Evolutionary conservation across 2,888 invertebrate genomes (phyloP).

Genomic region (Drosophila trichaetosa): DNA sequence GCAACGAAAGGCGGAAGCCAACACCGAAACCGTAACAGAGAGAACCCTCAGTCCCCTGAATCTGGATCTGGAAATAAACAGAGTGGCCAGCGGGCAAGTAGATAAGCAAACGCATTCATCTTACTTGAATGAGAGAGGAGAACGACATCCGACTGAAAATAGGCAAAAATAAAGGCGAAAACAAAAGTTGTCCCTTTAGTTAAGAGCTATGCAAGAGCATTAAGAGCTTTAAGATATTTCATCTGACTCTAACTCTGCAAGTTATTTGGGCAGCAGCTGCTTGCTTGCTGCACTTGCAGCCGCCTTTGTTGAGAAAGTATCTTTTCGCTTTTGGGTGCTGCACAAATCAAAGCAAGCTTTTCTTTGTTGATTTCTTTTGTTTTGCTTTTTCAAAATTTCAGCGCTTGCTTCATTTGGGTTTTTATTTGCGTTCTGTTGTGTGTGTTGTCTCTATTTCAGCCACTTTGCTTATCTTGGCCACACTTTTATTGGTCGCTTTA

Average conservation of each 20-base stretch:
- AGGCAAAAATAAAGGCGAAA: slow-evolving; percentile 46
- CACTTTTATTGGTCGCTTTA: slow-evolving; percentile 76
- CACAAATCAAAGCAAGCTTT: slow-evolving; percentile 61
- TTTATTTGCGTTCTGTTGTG: slow-evolving; percentile 19
- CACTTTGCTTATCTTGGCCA: slow-evolving; percentile 74
- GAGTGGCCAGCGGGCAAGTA: slow-evolving; percentile 64
- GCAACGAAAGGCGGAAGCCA: slow-evolving; percentile 51
- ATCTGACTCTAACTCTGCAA: slow-evolving; percentile 25
- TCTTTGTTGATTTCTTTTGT: slow-evolving; percentile 39
- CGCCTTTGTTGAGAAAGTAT: slow-evolving; percentile 36
- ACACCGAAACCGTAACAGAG: slow-evolving; percentile 37
- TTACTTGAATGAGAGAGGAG: slow-evolving; percentile 49
- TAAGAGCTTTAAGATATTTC: slow-evolving; percentile 54
- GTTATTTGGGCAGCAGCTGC: slow-evolving; percentile 39
- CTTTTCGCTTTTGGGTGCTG: slow-evolving; percentile 23
- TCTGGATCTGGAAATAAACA: slow-evolving; percentile 43
- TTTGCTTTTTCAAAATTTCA: slow-evolving; percentile 28
- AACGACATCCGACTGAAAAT: slow-evolving; percentile 8
- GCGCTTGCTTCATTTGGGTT: slow-evolving; percentile 19
- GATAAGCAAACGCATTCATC: slow-evolving; percentile 82
- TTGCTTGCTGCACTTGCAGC: slow-evolving; percentile 45
- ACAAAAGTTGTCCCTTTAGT: slow-evolving; percentile 49
- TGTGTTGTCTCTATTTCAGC: slow-evolving; percentile 26
- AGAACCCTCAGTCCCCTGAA: not conserved
- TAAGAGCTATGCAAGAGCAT: slow-evolving; percentile 35